These are phyloP conservation scores for Acleris holmiana DNA, from an alignment of 2,888 invertebrate genomes.

Conservation along the genomic window DNA sequence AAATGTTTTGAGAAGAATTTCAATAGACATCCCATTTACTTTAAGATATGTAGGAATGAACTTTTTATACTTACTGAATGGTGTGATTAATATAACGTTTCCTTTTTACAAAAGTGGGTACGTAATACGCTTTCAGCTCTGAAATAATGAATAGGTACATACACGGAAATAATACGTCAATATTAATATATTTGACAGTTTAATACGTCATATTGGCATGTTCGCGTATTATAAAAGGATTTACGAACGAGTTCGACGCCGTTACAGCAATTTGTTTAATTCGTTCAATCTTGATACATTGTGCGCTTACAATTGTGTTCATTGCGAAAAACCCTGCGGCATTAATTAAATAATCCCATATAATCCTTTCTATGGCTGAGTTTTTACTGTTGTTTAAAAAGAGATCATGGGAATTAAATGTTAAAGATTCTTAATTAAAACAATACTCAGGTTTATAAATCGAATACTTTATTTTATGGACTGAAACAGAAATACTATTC, in stretches of 20 bases:
- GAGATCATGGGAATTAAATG: too few relatives aligned
- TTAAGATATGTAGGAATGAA: neutral
- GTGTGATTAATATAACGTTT: too few relatives aligned
- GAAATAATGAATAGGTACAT: neutral
- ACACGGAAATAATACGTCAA: neutral
- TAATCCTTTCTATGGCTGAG: too few relatives aligned
- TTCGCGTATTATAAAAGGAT: neutral
- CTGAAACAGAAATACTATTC: too few relatives aligned
- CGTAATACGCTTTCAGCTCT: neutral
- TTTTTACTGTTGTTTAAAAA: too few relatives aligned
- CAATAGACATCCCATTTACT: conserved; percentile 2
- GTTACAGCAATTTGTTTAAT: neutral
- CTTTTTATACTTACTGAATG: too few relatives aligned
- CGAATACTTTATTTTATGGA: too few relatives aligned
- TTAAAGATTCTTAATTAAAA: too few relatives aligned
- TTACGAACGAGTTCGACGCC: neutral
- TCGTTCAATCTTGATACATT: conserved; percentile 26
- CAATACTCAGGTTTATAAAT: too few relatives aligned
- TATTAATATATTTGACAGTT: neutral
- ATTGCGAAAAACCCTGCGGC: neutral
- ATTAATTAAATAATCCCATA: too few relatives aligned
- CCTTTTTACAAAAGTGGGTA: too few relatives aligned
- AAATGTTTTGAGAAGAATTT: conserved; percentile 5
- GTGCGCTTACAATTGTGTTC: conserved; percentile 17
- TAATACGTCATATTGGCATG: neutral